Evolutionary conservation across 2,888 invertebrate genomes (phyloP).

Genomic region (Opisthograptis luteolata): DNA sequence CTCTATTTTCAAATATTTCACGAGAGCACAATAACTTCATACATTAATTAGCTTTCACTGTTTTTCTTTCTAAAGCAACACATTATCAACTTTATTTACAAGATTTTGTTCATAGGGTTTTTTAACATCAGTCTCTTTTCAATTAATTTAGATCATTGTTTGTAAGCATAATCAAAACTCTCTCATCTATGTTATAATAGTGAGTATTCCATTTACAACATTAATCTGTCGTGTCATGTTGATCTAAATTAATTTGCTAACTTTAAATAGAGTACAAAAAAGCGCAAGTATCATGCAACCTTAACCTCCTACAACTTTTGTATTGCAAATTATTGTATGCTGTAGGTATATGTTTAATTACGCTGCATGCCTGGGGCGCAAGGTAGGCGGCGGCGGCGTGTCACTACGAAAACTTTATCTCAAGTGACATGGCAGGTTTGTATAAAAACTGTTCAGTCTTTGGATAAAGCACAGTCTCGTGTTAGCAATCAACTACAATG

Average conservation of each 20-base stretch:
- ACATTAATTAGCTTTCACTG: no score
- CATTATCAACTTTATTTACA: no score
- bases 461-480: not conserved
- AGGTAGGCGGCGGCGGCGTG: not conserved
- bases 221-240: not conserved
- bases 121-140: no score
- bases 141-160: no score
- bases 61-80: no score
- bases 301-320: not conserved
- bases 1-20: no score
- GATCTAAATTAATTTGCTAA: not conserved
- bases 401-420: not conserved
- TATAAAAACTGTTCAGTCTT: not conserved
- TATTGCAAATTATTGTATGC: not conserved
- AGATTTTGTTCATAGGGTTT: no score
- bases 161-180: no score
- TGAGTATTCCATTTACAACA: no score
- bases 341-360: not conserved
- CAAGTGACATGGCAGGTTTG: not conserved
- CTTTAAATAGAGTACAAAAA: not conserved
- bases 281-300: not conserved
- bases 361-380: not conserved
- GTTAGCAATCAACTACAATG: conserved; percentile 6
- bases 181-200: no score
- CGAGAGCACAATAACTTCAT: no score